These are phyloP conservation scores for Bergia puertoricense DNA, from an alignment of 92 coral and sea anemone genomes.

Conservation along the genomic window DNA sequence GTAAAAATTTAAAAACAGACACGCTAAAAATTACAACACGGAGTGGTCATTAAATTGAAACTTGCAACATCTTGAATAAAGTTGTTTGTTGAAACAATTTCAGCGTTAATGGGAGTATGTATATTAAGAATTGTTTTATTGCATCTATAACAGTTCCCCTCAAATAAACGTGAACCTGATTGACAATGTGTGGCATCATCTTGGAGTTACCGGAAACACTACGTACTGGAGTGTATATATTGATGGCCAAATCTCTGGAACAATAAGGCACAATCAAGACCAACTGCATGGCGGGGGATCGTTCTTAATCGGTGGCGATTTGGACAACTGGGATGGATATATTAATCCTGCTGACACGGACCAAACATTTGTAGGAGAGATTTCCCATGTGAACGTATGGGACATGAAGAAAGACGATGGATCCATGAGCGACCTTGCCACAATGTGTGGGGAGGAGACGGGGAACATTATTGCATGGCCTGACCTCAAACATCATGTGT, in stretches of 20 bases:
- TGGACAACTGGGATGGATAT: conserved; percentile 9
- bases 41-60: too few relatives aligned
- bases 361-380: background rate
- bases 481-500: conserved; percentile 1
- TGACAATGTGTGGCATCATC: conserved; percentile 1
- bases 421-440: background rate
- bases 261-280: background rate
- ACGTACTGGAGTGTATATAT: background rate
- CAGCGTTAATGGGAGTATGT: too few relatives aligned
- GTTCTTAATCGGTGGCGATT: background rate
- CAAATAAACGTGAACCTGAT: background rate
- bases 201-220: background rate
- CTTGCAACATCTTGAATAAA: background rate
- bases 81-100: background rate
- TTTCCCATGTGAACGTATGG: conserved; percentile 15
- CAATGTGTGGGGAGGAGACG: conserved; percentile 1
- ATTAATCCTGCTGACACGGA: background rate
- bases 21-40: too few relatives aligned
- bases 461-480: background rate
- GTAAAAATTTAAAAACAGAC: too few relatives aligned
- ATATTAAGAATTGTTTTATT: too few relatives aligned
- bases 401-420: background rate
- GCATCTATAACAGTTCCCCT: background rate
- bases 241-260: background rate
- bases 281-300: background rate